These are phyloP conservation scores for Antennarius striatus DNA, from an alignment of 2,113 vertebrate species.

Conservation along the genomic window DNA sequence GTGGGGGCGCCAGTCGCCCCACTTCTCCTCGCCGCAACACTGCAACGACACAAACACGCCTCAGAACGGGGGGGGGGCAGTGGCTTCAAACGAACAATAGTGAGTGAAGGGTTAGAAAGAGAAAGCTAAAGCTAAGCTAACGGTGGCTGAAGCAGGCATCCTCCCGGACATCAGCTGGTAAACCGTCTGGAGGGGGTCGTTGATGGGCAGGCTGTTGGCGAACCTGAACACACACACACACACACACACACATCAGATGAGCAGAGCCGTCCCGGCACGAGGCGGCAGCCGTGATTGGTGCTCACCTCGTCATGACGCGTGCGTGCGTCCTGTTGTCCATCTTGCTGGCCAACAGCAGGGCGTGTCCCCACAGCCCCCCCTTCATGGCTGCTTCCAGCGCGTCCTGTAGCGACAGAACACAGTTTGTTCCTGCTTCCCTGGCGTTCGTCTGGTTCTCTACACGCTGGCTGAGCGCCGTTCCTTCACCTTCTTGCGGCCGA, in stretches of 20 bases:
- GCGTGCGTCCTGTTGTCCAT: conserved; percentile 97
- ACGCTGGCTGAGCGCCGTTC: background rate
- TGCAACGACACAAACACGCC: conserved; percentile 43
- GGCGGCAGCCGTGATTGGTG: background rate
- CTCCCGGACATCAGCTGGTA: conserved; percentile 98
- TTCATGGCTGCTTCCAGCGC: conserved; percentile 98
- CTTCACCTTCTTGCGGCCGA: conserved; percentile 92
- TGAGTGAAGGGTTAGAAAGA: background rate
- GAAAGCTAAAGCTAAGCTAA: conserved; percentile 60
- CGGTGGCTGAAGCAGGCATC: conserved; percentile 96
- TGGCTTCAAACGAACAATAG: background rate
- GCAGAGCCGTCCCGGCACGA: no score
- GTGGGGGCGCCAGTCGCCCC: conserved; percentile 98
- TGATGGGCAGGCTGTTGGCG: conserved; percentile 98
- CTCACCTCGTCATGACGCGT: conserved; percentile 95
- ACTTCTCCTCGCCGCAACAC: conserved; percentile 98
- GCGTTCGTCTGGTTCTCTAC: no score
- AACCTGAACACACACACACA: conserved; percentile 79
- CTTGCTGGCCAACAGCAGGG: conserved; percentile 94
- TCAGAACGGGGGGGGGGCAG: background rate
- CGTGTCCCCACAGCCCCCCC: conserved; percentile 94
- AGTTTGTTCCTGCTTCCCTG: background rate
- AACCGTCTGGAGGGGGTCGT: conserved; percentile 96
- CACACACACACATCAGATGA: no score
- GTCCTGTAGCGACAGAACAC: conserved; percentile 78